Evolutionary conservation across 2,888 invertebrate genomes (phyloP), one percentile per base, ranked within the genome.

Genomic region (Xanthia togata): DNA sequence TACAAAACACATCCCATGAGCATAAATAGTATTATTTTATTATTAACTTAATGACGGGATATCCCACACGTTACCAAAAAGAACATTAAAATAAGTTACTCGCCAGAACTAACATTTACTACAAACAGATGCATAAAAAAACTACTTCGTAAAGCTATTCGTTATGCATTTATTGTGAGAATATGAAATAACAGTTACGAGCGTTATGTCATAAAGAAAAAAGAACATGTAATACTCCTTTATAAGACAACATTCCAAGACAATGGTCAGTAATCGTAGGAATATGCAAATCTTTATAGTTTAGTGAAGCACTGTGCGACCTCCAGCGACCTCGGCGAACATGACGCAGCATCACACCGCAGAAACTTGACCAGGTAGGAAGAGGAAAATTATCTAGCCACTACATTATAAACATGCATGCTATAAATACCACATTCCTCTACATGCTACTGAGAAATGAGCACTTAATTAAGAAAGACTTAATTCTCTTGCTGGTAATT

Each of bases 211-310:
- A 86, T 72, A 68, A 69, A 75, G 76, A 81, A 85, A 83, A 80
- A 81, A 77, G 6, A 75, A 68, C 69, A 70, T 47, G 75, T 75
- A 71, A 62, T 67, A 72, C 74, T 73, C 53, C 70, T 73, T 78
- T 75, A 71, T 60, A 64, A 26, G 47, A 63, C 78, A 73, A 69
- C 76, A 79, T 75, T 80, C 76, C 76, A 44, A 72, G 73, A 88
- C 78, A 88, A 84, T 82, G 75, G 73, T 68, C 74, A 79, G 78
- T 78, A 82, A 55, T n/a, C 59, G 53, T 81, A 80, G 65, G 67
- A 79, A 84, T 88, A 86, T 81, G 79, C 81, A 79, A 81, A 86
- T 86, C 50, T 79, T 79, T 73, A 76, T 82, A 86, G 81, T 86
- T 86, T 68, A 86, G 87, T 87, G 76, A 76, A 82, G 69, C 79